Base-by-base conservation (phyloP, 2,888 invertebrate species). In the Dione juno region DNA sequence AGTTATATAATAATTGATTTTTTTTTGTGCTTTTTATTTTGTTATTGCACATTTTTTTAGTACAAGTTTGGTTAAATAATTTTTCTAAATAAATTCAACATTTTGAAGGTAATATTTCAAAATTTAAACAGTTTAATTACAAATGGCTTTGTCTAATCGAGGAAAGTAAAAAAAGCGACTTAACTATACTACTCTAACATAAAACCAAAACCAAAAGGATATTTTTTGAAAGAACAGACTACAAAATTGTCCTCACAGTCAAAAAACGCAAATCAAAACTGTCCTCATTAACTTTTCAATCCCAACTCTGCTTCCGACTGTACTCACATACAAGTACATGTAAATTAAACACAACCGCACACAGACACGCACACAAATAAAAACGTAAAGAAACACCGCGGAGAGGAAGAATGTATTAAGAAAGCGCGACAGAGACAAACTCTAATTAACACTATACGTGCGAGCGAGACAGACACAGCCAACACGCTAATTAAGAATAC, bases 401-500 rank as follows among this genome's bases (percentile, higher is more conserved):
- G 88, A 93, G 92, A 93, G 93, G 93, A 92, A 92, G 93, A 93
- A 93, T 92, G 93, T 92, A 93, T 92, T 93, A 93, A 93, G 93
- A 93, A 92, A 92, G 94, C 92, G 90, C 77, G 93, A 94, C 83
- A 81, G 90, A 81, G 94, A 94, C 88, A 81, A 84, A 80, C 83
- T 87, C 85, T 92, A 92, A 91, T 91, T 92, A 93, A 87, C 89
- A 87, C 87, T 80, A 77, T 78, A 74, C 57, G 92, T 78, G 84
- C 77, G 91, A 94, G 85, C 86, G 88, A 83, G 94, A 93, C 83
- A 74, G 83, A 50, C 67, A 75, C 73, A 85, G 74, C 83, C 89
- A 90, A 87, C 92, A 94, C 94, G 94, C 95, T 95, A 95, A 95
- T 95, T 95, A 95, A 95, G 95, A 95, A 95, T 94, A 94, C 94